These are phyloP conservation scores for Camptogramma bilineatum DNA, from an alignment of 2,888 invertebrate species.

Conservation along the genomic window DNA sequence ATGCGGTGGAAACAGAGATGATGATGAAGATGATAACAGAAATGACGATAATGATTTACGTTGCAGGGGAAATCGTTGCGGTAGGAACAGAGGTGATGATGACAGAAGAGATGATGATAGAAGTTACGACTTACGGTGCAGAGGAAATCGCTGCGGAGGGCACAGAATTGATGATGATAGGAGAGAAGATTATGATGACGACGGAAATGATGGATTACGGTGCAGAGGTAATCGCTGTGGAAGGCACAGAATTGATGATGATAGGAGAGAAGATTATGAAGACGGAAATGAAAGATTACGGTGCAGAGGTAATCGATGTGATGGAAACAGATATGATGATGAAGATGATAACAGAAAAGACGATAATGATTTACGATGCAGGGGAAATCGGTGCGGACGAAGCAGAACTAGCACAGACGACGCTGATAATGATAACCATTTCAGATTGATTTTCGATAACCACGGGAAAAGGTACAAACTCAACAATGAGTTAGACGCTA, in stretches of 20 bases:
- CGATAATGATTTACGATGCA: conserved; percentile 15
- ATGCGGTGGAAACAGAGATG: neutral
- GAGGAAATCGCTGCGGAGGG: neutral
- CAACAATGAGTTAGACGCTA: conserved; percentile 53
- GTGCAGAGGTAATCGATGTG: neutral
- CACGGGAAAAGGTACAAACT: conserved; percentile 48
- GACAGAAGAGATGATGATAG: neutral
- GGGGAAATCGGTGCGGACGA: conserved; percentile 7
- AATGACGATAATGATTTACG: conserved; percentile 3
- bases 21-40: neutral
- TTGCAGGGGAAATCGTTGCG: neutral
- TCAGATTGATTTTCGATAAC: conserved; percentile 27
- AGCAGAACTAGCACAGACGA: conserved; percentile 9
- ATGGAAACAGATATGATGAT: neutral
- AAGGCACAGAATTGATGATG: neutral
- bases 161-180: neutral
- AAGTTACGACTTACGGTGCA: neutral
- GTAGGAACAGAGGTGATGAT: neutral
- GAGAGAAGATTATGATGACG: neutral
- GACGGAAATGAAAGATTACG: conserved; percentile 1
- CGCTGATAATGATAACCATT: conserved; percentile 17
- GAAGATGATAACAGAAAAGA: conserved; percentile 6
- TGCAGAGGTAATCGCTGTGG: conserved; percentile 6
- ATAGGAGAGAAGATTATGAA: neutral
- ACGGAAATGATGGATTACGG: neutral